Base-by-base conservation (phyloP, 2,888 invertebrate species). In the Auanema freiburgensis region DNA sequence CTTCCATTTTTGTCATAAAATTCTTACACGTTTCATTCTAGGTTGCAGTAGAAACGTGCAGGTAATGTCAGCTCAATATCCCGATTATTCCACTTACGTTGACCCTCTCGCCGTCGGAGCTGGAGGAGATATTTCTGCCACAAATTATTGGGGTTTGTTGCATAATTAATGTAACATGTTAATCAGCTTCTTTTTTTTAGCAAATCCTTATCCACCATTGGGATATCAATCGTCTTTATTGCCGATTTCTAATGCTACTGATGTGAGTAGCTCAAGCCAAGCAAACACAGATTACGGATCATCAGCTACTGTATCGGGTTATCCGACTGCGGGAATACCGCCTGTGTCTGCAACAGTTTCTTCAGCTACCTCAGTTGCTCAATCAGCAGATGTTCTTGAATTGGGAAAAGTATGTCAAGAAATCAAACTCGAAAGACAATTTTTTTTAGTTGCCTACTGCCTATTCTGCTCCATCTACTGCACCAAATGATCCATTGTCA, bases 391-490 rank as follows among this genome's bases (percentile, higher is more conserved):
- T 54, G 54, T 60, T 10, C 46, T 60, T 18, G 60, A 60, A 18
- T 23, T 60, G 44, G 60, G 60, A 21, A 60, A 60, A 55, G 53
- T 53, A 51, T 43, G 43, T 43, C 12, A 43, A 11, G 43, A 14
- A 14, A 12, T 43, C 43, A 43, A 43, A 43, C 43, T 43, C 11
- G 12, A 43, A 43, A 43, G 12, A 43, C 43, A 43, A 14, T 43
- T 11, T 46, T 18, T 21, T 16, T 46, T 10, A 18, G 46, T 12
- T 58, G 11, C 65, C 63, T 2, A 18, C 60, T 0, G 41, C 53
- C 12, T 69, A 69, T 44, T 25, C 63, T 43, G 63, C 60, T 33
- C 43, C 55, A 5, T 25, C 59, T 21, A 65, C 62, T 40, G 59
- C 57, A 2, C 8, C 64, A 6, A 46, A 43, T 18, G 58, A 57